phyloP scores from a whole-genome alignment of 2,113 vertebrate genomes.

The Mola mola region DNA sequence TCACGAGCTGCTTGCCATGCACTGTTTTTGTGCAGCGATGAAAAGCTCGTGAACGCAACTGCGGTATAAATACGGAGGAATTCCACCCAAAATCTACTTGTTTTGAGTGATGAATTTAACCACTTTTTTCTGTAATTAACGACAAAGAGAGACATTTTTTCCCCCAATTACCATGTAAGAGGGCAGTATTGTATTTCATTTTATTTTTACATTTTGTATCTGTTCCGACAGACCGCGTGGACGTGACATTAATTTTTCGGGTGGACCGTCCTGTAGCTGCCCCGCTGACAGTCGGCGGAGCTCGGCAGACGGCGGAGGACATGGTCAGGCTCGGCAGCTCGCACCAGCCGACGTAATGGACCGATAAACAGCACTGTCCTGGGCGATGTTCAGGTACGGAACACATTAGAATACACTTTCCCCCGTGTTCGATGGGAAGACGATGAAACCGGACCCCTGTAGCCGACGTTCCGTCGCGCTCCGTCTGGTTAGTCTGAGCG shows the following conservation, averaged over 20 bases:
- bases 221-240: background rate
- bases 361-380: conserved; percentile 26
- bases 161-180: background rate
- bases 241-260: background rate
- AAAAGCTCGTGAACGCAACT: background rate
- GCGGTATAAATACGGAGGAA: background rate
- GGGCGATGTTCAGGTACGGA: conserved; percentile 64
- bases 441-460: accelerated
- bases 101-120: background rate
- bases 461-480: background rate
- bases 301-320: conserved; percentile 24
- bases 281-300: background rate
- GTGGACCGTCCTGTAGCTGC: conserved; percentile 39
- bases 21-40: conserved; percentile 4
- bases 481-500: background rate
- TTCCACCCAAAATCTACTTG: conserved; percentile 10
- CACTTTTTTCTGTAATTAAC: background rate
- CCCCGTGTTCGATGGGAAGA: background rate
- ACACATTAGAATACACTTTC: accelerated
- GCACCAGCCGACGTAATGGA: conserved; percentile 5
- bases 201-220: background rate
- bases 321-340: conserved; percentile 15
- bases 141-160: background rate
- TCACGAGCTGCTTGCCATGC: background rate
- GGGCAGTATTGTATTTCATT: background rate